phyloP scores from a whole-genome alignment of 2,113 vertebrate species.

The Syngnathus typhle region DNA sequence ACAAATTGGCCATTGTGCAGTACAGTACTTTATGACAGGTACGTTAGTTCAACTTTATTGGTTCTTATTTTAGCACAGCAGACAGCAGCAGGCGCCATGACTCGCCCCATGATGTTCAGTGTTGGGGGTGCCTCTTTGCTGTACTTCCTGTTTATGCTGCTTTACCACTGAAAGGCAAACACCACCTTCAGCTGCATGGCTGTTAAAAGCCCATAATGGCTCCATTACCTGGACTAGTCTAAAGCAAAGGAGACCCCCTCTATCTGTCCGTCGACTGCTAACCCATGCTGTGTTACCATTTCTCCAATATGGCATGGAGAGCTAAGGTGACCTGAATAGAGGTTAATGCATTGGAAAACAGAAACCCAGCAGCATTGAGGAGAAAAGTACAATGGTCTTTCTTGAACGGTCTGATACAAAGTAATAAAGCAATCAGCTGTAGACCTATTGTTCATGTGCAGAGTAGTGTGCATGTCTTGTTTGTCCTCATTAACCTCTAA shows the following conservation, averaged over 20 bases:
- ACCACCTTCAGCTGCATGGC: slow-evolving; percentile 35
- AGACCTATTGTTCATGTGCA: background rate
- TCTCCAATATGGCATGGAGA: slow-evolving; percentile 20
- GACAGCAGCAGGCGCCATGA: slow-evolving; percentile 47
- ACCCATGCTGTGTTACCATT: slow-evolving; percentile 32
- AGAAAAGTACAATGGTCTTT: background rate
- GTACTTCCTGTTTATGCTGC: slow-evolving; percentile 60
- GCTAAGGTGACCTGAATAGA: slow-evolving; percentile 6
- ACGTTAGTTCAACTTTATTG: slow-evolving; percentile 37
- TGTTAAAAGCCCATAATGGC: slow-evolving; percentile 64
- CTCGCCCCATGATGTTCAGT: slow-evolving; percentile 31
- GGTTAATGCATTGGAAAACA: background rate
- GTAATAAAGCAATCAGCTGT: background rate
- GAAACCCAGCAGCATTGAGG: slow-evolving; percentile 5
- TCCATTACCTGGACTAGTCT: slow-evolving; percentile 56
- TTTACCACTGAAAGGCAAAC: slow-evolving; percentile 59
- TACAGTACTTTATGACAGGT: slow-evolving; percentile 51
- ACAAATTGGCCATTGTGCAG: slow-evolving; percentile 20
- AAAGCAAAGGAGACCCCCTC: slow-evolving; percentile 29
- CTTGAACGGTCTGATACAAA: background rate
- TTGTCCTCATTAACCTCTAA: too few species aligned
- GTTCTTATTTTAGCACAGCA: slow-evolving; percentile 31
- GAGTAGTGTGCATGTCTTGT: background rate
- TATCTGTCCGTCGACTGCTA: slow-evolving; percentile 6
- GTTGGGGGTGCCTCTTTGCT: slow-evolving; percentile 42